phyloP scores from a whole-genome alignment of 1,140 invertebrate genomes.

The Drosophila bocqueti region DNA sequence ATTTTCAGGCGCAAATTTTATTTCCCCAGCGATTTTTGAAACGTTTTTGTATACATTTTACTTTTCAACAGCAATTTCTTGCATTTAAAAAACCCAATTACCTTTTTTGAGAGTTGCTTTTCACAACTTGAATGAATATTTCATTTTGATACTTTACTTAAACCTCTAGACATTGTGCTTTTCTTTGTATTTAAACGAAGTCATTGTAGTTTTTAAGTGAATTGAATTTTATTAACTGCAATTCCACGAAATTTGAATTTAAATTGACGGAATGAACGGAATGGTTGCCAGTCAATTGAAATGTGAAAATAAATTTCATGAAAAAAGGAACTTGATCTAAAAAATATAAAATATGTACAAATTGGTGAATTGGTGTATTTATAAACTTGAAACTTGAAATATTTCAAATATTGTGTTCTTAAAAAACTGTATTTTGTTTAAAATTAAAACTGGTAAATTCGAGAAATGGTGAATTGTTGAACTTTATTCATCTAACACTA shows the following conservation, averaged over 20 bases:
- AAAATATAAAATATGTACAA: not conserved
- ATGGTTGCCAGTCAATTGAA: constrained; percentile 17
- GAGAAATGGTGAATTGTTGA: not conserved
- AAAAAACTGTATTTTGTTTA: not conserved
- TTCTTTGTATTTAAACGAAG: not conserved
- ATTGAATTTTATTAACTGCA: constrained; percentile 10
- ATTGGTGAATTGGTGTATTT: not conserved
- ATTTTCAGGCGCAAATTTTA: not conserved
- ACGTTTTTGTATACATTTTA: not conserved
- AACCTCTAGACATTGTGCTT: not conserved
- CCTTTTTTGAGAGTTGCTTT: too few relatives aligned
- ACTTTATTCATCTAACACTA: not conserved
- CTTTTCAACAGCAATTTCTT: not conserved
- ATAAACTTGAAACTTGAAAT: not conserved
- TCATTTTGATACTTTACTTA: not conserved
- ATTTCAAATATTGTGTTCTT: not conserved
- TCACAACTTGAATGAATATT: not conserved
- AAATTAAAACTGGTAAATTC: not conserved
- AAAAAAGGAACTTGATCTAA: not conserved
- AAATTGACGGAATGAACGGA: constrained; percentile 8
- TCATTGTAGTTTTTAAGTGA: constrained; percentile 14
- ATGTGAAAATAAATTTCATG: constrained; percentile 6
- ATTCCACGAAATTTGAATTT: constrained; percentile 16
- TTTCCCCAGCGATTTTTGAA: not conserved
- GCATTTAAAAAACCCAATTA: not conserved